Evolutionary conservation across 2,888 invertebrate genomes (phyloP).

Genomic region (Yponomeuta evonymella): DNA sequence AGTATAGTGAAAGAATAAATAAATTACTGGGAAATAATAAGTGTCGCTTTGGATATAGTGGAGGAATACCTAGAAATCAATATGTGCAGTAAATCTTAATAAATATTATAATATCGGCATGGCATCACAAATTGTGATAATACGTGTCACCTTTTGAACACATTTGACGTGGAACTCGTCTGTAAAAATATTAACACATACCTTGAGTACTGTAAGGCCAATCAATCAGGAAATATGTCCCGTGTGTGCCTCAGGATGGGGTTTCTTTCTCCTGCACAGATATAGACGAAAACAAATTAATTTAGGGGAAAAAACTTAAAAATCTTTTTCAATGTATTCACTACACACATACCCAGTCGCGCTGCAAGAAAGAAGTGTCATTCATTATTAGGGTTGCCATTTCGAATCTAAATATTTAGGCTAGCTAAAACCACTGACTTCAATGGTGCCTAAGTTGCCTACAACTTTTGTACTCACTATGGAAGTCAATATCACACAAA

Average conservation of each 20-base stretch:
- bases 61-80: slow-evolving; percentile 9
- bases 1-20: not conserved
- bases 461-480: too few relatives aligned
- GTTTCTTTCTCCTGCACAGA: slow-evolving; percentile 55
- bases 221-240: slow-evolving; percentile 63
- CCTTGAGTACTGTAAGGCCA: slow-evolving; percentile 68
- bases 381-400: slow-evolving; percentile 12
- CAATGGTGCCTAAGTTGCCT: too few relatives aligned
- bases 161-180: slow-evolving; percentile 74
- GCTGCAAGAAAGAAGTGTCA: slow-evolving; percentile 42
- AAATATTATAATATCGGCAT: slow-evolving; percentile 34
- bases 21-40: not conserved
- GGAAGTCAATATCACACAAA: too few relatives aligned
- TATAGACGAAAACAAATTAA: slow-evolving; percentile 37
- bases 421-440: not conserved
- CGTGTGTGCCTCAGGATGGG: slow-evolving; percentile 63
- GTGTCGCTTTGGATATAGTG: not conserved
- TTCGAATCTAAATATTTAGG: not conserved
- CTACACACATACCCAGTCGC: slow-evolving; percentile 68
- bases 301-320: slow-evolving; percentile 36
- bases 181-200: slow-evolving; percentile 52
- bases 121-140: slow-evolving; percentile 39
- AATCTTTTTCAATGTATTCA: slow-evolving; percentile 23
- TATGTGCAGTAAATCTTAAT: not conserved
- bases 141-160: slow-evolving; percentile 75